Evolutionary conservation across 2,888 invertebrate species (phyloP).

Genomic region (Conops quadrifasciatus): DNA sequence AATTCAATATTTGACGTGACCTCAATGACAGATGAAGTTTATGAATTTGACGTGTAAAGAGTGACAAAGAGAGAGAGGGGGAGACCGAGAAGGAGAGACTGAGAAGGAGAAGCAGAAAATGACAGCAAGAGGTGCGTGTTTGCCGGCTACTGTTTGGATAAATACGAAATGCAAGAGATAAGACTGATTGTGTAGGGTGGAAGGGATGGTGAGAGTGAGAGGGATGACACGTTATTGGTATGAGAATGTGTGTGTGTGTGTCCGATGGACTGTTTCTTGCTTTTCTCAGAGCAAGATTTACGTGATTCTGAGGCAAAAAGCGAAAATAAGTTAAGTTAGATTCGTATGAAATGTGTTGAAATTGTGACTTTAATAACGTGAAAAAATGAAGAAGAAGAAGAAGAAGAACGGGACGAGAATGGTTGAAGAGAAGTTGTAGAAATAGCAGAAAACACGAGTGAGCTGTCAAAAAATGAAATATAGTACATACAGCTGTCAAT

Average conservation of each 20-base stretch:
- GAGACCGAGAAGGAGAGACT: neutral
- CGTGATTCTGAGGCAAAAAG: neutral
- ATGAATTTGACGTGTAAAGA: conserved; percentile 23
- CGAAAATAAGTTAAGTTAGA: too few species aligned
- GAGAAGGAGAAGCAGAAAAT: neutral
- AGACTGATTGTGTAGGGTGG: neutral
- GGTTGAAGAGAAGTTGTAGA: neutral
- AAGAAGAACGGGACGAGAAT: neutral
- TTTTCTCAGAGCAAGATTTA: neutral
- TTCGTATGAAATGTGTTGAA: too few species aligned
- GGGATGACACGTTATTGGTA: neutral
- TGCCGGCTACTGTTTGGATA: too few species aligned
- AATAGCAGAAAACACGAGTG: neutral
- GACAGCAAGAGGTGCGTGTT: too few species aligned
- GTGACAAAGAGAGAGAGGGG: neutral
- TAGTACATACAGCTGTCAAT: neutral
- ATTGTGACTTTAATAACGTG: too few species aligned
- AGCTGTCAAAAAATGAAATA: conserved; percentile 5
- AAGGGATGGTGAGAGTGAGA: neutral
- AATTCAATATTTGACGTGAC: conserved; percentile 54
- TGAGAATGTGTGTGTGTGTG: neutral
- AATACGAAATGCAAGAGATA: too few species aligned
- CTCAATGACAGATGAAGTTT: conserved; percentile 48
- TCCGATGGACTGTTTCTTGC: neutral
- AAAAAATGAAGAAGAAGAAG: neutral